Percentiles rank a stretch among this genome's conserved stretches.
phyloP scores from a whole-genome alignment of 35 echinoderm and acorn worm species.

The Eucidaris tribuloides region DNA sequence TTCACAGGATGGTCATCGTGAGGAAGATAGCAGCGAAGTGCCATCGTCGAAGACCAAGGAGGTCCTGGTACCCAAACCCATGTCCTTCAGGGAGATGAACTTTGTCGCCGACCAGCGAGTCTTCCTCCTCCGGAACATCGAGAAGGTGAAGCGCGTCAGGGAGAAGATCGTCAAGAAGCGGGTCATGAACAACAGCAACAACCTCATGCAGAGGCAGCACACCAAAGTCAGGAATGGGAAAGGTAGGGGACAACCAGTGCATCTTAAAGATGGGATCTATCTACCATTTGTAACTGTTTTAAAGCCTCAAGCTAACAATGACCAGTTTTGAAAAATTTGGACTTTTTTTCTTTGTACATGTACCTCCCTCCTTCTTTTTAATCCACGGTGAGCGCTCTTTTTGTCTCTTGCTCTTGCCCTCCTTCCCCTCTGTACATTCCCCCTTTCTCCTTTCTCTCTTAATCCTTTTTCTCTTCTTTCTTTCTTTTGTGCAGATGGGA shows the following conservation, averaged over 20 bases:
- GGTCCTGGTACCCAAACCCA: conserved; percentile 74
- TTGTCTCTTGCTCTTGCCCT: no score
- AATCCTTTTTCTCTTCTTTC: no score
- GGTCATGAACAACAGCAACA: conserved; percentile 20
- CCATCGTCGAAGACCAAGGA: neutral
- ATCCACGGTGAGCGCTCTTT: no score
- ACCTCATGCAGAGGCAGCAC: conserved; percentile 17
- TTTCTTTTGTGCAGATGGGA: no score
- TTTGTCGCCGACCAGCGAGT: conserved; percentile 67
- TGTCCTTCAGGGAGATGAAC: conserved; percentile 95
- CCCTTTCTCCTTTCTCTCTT: no score
- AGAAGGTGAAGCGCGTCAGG: conserved; percentile 87
- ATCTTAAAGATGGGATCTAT: neutral
- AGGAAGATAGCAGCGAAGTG: neutral
- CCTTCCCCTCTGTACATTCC: no score
- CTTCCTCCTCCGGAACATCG: conserved; percentile 89
- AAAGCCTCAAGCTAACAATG: no score
- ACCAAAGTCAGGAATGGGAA: conserved; percentile 22
- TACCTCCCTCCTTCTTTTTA: no score
- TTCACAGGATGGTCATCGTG: neutral
- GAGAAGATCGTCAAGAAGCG: conserved; percentile 44
- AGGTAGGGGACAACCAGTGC: neutral
- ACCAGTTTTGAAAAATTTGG: no score
- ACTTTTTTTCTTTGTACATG: no score
- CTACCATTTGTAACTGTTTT: no score